Conservation (phyloP, 2,797 vertebrate species). For the Jordanella pulchra region DNA sequence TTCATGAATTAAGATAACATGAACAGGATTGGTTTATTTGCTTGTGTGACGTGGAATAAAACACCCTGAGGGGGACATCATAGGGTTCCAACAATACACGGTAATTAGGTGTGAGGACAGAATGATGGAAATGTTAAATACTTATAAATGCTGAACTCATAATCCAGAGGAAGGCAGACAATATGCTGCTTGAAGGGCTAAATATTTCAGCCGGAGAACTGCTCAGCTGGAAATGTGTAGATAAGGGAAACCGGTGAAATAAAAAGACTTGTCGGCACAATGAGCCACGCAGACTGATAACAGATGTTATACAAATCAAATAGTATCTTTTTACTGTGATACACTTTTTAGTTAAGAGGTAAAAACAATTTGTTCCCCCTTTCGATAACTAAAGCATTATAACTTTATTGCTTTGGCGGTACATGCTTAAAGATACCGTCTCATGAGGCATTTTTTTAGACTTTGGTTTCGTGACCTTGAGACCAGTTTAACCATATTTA, state of each 20-base stretch:
- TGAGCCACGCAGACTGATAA: background rate
- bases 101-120: slow-evolving; percentile 17
- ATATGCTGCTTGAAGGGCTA: background rate
- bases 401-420: background rate
- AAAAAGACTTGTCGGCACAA: background rate
- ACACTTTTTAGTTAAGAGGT: background rate
- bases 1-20: background rate
- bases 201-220: background rate
- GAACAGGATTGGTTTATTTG: background rate
- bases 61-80: background rate
- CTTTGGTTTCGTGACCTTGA: background rate
- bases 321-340: background rate
- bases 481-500: background rate
- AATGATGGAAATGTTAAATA: slow-evolving; percentile 10
- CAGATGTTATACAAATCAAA: background rate
- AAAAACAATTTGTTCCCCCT: background rate
- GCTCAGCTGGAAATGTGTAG: background rate
- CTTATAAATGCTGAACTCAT: background rate
- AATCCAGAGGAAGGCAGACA: background rate
- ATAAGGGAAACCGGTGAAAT: background rate
- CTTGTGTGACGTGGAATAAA: background rate
- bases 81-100: slow-evolving; percentile 7
- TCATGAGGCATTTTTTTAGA: background rate
- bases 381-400: background rate
- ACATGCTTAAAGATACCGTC: background rate